A percentile compares a stretch with the other conserved stretches of the same genome.
Conservation (phyloP, 2,797 vertebrate genomes). For the Prunella strophiata region DNA sequence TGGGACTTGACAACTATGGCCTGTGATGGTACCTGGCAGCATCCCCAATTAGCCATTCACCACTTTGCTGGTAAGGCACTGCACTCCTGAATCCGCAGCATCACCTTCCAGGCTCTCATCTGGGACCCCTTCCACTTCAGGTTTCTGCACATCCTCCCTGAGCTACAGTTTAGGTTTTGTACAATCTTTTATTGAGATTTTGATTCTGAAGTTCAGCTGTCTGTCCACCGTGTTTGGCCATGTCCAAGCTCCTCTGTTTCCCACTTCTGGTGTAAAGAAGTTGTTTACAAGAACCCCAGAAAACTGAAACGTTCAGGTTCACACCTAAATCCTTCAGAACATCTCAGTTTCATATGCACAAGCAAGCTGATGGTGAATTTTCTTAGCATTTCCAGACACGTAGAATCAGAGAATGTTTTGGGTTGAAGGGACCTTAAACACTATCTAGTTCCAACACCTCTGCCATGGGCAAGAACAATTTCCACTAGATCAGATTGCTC, state of each 20-base stretch:
- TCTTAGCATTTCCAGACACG: neutral
- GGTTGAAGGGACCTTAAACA: neutral
- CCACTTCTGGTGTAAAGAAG: neutral
- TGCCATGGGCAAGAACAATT: neutral
- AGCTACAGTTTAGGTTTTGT: neutral
- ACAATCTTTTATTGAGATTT: neutral
- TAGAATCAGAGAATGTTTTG: neutral
- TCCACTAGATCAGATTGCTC: neutral
- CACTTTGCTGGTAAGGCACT: neutral
- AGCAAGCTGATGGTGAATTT: neutral
- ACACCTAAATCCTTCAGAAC: neutral
- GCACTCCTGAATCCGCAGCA: neutral
- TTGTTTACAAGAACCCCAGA: neutral
- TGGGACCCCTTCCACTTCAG: neutral
- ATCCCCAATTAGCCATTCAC: neutral
- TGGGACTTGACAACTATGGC: accelerated
- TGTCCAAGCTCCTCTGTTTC: neutral
- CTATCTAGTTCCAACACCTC: neutral
- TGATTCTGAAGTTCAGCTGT: neutral
- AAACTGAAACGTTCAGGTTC: neutral
- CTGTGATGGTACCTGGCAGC: neutral
- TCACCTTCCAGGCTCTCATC: neutral
- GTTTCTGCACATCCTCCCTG: neutral
- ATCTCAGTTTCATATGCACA: accelerated
- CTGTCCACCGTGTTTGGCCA: no score